Evolutionary conservation across 2,113 vertebrate species (phyloP).

Genomic region (Toxostoma redivivum): DNA sequence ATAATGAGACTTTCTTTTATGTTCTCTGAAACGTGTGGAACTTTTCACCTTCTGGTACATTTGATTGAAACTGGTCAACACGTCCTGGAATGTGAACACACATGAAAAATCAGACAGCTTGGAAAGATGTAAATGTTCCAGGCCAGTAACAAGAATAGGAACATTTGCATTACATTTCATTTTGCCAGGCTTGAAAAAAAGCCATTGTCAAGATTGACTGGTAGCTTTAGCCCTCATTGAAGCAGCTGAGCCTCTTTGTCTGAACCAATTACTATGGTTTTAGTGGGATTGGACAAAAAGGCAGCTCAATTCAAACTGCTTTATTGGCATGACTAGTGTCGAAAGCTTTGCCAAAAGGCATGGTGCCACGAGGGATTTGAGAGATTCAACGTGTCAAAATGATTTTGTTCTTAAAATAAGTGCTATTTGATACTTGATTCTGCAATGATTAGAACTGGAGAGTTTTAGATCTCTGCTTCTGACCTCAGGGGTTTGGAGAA

Average conservation of each 20-base stretch:
- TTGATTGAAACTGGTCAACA: neutral
- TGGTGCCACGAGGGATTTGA: neutral
- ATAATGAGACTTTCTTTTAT: neutral
- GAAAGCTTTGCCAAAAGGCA: constrained; percentile 1
- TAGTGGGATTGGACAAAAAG: neutral
- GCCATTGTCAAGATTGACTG: neutral
- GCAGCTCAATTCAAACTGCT: neutral
- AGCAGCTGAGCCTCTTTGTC: neutral
- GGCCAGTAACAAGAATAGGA: neutral
- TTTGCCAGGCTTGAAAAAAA: neutral
- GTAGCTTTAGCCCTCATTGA: neutral
- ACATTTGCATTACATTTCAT: neutral
- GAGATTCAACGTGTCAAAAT: neutral
- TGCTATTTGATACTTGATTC: neutral
- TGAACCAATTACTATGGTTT: constrained; percentile 32
- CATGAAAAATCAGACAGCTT: neutral
- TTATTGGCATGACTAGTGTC: neutral
- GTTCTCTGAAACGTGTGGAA: neutral
- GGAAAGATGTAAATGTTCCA: neutral
- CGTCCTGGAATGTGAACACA: neutral
- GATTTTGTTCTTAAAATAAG: neutral
- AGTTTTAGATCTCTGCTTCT: neutral
- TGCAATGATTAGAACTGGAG: neutral
- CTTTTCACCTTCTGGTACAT: neutral
- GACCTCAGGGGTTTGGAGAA: neutral